Conservation (phyloP, 2,113 vertebrate genomes). For the Trogon surrucura region DNA sequence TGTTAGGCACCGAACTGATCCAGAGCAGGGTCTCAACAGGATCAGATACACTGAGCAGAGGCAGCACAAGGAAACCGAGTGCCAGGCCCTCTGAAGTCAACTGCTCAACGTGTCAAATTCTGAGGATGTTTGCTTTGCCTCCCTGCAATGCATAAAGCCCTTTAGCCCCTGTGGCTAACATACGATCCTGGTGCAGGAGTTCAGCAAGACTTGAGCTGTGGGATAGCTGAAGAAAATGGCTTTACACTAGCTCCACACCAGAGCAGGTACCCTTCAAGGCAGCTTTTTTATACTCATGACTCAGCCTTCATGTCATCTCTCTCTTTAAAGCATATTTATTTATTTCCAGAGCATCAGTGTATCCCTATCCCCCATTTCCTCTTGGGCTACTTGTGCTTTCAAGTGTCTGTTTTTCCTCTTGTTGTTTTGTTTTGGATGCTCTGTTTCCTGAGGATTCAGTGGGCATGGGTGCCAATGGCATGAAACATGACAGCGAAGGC, state of each 20-base stretch:
- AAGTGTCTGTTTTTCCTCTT: neutral
- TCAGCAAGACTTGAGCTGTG: neutral
- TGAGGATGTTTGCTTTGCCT: neutral
- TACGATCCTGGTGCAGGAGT: neutral
- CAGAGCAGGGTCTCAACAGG: neutral
- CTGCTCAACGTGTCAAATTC: accelerated
- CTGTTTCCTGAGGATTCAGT: neutral
- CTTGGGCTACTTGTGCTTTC: neutral
- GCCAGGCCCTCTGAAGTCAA: neutral
- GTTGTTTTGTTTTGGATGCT: neutral
- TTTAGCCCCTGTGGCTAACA: neutral
- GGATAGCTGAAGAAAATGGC: neutral
- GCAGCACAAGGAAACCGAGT: neutral
- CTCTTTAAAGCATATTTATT: neutral
- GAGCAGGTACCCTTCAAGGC: neutral
- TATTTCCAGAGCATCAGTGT: accelerated
- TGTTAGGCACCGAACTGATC: accelerated
- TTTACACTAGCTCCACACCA: accelerated
- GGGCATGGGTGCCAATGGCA: neutral
- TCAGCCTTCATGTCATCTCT: neutral
- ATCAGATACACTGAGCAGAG: neutral
- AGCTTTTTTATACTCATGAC: neutral
- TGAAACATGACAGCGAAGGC: neutral
- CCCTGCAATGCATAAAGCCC: accelerated
- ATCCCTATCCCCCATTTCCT: neutral